phyloP scores from a whole-genome alignment of 2,888 invertebrate species.

The Allygus modestus region DNA sequence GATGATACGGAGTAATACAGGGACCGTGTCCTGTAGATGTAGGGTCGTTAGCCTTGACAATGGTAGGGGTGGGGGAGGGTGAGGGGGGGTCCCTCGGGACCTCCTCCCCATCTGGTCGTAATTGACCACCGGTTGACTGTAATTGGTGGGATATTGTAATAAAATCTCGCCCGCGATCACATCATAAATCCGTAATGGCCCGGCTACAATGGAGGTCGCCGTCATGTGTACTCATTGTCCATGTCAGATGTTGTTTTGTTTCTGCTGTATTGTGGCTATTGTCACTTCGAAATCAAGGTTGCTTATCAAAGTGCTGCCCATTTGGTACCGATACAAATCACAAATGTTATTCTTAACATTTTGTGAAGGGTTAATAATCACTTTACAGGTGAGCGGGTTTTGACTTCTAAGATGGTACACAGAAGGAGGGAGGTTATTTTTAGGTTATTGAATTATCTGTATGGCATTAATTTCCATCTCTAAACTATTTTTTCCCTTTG shows the following conservation, averaged over 20 bases:
- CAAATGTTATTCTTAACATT: too few species aligned
- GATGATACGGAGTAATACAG: not conserved
- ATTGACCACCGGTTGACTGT: conserved; percentile 53
- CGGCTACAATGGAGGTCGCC: not conserved
- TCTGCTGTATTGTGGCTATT: not conserved
- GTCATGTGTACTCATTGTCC: not conserved
- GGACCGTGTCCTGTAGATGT: not conserved
- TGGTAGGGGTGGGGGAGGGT: not conserved
- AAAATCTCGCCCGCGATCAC: conserved; percentile 9
- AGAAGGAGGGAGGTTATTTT: too few species aligned
- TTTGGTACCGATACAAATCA: too few species aligned
- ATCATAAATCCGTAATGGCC: conserved; percentile 31
- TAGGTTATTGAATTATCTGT: too few species aligned
- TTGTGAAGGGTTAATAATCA: too few species aligned
- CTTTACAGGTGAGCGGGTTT: too few species aligned
- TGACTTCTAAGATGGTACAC: too few species aligned
- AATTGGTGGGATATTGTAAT: conserved; percentile 50
- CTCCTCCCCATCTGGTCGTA: not conserved
- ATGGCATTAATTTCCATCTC: too few species aligned
- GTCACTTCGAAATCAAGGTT: not conserved
- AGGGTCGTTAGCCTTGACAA: not conserved
- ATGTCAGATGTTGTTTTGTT: not conserved
- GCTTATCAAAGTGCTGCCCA: not conserved
- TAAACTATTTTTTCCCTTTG: too few species aligned
- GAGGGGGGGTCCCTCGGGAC: not conserved